These are phyloP conservation scores for Drosophila ercepeae DNA, from an alignment of 1,140 invertebrate species.

Conservation along the genomic window DNA sequence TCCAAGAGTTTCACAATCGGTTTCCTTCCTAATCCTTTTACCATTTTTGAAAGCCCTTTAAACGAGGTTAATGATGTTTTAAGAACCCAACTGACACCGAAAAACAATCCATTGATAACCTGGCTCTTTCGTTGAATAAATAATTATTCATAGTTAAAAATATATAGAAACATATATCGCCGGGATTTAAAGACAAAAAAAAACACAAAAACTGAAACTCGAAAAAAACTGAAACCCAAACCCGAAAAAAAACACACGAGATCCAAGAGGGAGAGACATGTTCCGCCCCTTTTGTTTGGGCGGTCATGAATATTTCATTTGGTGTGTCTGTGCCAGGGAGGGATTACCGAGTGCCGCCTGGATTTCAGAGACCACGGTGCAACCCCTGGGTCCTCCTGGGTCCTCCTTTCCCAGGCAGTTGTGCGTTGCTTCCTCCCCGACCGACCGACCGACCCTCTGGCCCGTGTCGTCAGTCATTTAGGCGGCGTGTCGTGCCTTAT, in stretches of 20 bases:
- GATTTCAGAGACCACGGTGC: conserved; percentile 45
- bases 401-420: conserved; percentile 19
- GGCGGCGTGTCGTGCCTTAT: conserved; percentile 80
- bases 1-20: no score
- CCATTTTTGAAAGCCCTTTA: not conserved
- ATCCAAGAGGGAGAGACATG: no score
- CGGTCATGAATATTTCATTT: conserved; percentile 53
- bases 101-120: conserved; percentile 41
- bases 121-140: conserved; percentile 28
- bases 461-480: conserved; percentile 71
- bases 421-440: conserved; percentile 18
- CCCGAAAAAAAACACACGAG: not conserved
- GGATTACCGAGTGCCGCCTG: conserved; percentile 18
- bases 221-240: conserved; percentile 17
- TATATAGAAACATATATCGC: conserved; percentile 34
- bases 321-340: not conserved
- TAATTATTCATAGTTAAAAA: conserved; percentile 47
- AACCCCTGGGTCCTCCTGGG: conserved; percentile 28
- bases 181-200: not conserved
- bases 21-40: not conserved
- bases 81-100: not conserved
- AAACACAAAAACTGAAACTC: not conserved
- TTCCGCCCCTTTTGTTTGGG: conserved; percentile 19
- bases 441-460: conserved; percentile 38
- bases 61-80: not conserved